A percentile compares a stretch with the other conserved stretches of the same genome.
Conservation (phyloP, 2,797 vertebrate genomes). For the Mionectes olivaceus region DNA sequence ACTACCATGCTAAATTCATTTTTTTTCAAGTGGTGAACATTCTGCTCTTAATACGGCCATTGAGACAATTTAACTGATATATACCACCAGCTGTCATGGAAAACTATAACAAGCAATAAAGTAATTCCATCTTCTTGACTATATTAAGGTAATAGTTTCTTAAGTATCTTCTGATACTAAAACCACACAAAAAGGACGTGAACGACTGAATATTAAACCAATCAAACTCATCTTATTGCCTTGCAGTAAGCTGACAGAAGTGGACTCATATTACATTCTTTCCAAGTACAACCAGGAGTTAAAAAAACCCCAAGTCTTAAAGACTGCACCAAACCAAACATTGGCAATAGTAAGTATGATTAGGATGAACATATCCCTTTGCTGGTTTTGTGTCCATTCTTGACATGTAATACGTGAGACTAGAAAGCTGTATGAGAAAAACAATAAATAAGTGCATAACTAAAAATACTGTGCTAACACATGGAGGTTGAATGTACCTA, state of each 20-base stretch:
- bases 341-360: neutral
- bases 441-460: neutral
- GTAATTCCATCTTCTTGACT: neutral
- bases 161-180: neutral
- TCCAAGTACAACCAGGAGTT: neutral
- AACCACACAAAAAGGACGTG: neutral
- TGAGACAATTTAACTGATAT: neutral
- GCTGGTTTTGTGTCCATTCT: neutral
- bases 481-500: neutral
- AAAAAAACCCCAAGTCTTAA: neutral
- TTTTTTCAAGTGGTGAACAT: neutral
- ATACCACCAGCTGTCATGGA: neutral
- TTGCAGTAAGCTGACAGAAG: neutral
- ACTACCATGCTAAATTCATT: neutral
- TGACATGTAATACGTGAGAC: neutral
- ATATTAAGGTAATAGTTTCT: neutral
- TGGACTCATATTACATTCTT: neutral
- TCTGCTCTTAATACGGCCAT: neutral
- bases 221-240: neutral
- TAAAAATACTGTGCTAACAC: neutral
- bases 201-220: neutral
- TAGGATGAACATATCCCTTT: neutral
- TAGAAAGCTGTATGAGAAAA: neutral
- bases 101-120: neutral
- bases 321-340: neutral